These are phyloP conservation scores for Cinclus mexicanus DNA, from an alignment of 2,113 vertebrate species.

Conservation along the genomic window DNA sequence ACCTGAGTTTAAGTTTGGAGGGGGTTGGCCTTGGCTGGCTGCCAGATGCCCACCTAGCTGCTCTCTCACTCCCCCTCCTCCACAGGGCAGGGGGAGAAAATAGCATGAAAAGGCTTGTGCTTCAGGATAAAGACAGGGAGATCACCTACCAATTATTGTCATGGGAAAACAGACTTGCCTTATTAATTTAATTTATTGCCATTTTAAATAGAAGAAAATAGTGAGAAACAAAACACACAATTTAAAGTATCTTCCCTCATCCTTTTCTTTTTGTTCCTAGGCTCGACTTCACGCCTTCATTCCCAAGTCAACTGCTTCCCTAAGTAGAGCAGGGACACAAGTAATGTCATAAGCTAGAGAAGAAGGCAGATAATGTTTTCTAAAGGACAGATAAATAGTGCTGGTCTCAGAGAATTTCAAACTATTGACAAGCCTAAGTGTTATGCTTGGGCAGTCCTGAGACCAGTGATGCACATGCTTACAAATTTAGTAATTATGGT, in stretches of 20 bases:
- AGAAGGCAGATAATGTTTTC: neutral
- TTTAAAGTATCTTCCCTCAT: neutral
- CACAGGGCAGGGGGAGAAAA: neutral
- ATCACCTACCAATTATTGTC: neutral
- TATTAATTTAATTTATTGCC: neutral
- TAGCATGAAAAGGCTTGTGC: neutral
- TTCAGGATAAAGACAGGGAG: neutral
- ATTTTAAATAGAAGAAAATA: neutral
- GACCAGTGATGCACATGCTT: neutral
- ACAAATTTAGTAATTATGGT: neutral
- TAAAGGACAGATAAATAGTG: neutral
- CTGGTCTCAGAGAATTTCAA: neutral
- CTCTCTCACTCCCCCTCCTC: neutral
- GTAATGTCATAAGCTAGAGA: neutral
- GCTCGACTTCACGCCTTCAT: neutral
- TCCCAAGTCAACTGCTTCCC: neutral
- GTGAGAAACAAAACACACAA: neutral
- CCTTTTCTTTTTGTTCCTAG: neutral
- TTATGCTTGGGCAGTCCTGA: neutral
- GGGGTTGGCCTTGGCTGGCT: neutral
- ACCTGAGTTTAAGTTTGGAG: neutral
- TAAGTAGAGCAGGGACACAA: neutral
- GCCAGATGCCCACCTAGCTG: neutral
- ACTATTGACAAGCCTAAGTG: neutral
- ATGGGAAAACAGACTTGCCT: neutral